Conservation (phyloP, 2,888 invertebrate genomes). For the Sinotaia quadrata region DNA sequence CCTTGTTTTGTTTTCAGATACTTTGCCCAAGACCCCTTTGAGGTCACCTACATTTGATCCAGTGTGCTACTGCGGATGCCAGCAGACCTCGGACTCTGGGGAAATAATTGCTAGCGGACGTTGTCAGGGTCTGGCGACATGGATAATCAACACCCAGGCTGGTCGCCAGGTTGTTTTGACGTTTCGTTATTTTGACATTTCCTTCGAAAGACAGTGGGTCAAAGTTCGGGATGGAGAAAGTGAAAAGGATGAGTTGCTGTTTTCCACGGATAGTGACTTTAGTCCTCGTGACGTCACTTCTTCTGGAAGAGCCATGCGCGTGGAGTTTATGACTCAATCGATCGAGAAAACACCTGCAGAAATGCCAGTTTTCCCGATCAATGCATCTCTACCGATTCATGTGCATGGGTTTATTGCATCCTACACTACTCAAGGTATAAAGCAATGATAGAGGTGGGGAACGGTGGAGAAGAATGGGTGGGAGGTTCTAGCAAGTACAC, state of each 20-base stretch:
- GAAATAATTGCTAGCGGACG: conserved; percentile 61
- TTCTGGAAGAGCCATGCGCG: conserved; percentile 54
- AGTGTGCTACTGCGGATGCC: conserved; percentile 58
- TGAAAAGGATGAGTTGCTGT: conserved; percentile 51
- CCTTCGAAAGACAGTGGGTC: conserved; percentile 59
- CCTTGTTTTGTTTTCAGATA: conserved; percentile 36
- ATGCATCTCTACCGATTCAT: conserved; percentile 46
- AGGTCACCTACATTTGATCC: conserved; percentile 37
- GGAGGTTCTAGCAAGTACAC: too few relatives aligned
- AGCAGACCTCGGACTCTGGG: conserved; percentile 41
- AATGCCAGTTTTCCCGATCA: conserved; percentile 20
- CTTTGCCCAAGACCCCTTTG: conserved; percentile 49
- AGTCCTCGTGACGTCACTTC: conserved; percentile 50
- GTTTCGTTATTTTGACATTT: conserved; percentile 60
- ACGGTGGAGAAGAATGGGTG: too few relatives aligned
- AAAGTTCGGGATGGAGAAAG: conserved; percentile 62
- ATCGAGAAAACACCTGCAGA: conserved; percentile 24
- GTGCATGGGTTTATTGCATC: conserved; percentile 62
- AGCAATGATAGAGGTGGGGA: too few relatives aligned
- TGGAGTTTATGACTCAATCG: conserved; percentile 60
- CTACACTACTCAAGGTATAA: conserved; percentile 46
- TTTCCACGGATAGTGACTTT: conserved; percentile 50
- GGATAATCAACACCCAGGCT: conserved; percentile 53
- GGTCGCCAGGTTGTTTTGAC: conserved; percentile 51
- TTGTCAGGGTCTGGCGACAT: conserved; percentile 53